Evolutionary conservation across 2,113 vertebrate species (phyloP), one percentile per base, ranked within the genome.

Genomic region (Tetrao urogallus): DNA sequence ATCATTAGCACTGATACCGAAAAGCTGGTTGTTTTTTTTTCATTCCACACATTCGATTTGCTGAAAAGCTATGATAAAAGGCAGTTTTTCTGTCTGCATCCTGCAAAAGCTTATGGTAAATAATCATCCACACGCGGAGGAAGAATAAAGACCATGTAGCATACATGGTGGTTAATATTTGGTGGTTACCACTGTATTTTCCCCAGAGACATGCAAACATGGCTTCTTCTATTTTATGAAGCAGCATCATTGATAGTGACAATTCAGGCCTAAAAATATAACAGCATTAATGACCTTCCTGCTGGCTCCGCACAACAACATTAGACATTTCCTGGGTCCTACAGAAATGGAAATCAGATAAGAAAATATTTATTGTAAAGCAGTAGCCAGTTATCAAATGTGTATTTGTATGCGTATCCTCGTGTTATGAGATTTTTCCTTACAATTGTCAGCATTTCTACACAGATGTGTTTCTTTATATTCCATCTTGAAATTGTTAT

Each of bases 201-300:
- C 32, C 56, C 69, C 52, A 86, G 47, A 88, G 60, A 77, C 20
- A 80, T 13, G 13, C 25, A 83, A 86, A 70, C 25, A 61, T 52
- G 22, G 45, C 13, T 92, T 81, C 48, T 79, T 83, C 28, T 30
- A 70, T 77, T 91, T 92, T 79, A 83, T 65, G 56, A 77, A 91
- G 60, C 47, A 45, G 17, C 57, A 54, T 56, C 56, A 91, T 30
- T 7, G 10, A 65, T 28, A 95, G 72, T 80, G 87, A 93, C 91
- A 96, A 93, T 88, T 77, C 78, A 83, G 82, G 56, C n/a, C 75
- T 78, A 89, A 93, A 95, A 95, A 91, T 93, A 58, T 24, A 76
- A 67, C 67, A 52, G 60, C 71, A 93, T 43, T 83, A 67, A 92
- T 57, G 72, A 93, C 82, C 89, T 82, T 75, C 61, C 82, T 91